Evolutionary conservation across 2,113 vertebrate genomes (phyloP), one percentile per base, ranked within the genome.

Genomic region (Neopipo cinnamomea): DNA sequence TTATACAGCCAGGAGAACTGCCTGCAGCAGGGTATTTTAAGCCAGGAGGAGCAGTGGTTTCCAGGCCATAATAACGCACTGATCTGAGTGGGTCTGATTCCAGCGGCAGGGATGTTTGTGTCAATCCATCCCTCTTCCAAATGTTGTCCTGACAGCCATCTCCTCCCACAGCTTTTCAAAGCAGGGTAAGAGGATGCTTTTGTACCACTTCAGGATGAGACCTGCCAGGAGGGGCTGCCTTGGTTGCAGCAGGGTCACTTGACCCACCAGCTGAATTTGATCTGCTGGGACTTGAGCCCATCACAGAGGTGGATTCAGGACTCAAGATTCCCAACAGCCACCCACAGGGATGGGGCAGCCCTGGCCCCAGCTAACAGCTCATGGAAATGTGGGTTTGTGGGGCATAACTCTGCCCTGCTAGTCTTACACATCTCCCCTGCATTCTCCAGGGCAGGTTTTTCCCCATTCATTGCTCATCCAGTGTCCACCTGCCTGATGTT

Each of bases 161-260:
- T 61, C 55, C 28, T 91, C 53, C 25, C 7, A 3, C 11, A 35
- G 31, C 8, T 47, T 19, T 89, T 44, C 41, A 2, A 2, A n/a
- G 35, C 2, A 0, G 11, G 7, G 7, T 50, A 33, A 83, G 55
- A n/a, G n/a, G 72, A 50, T 42, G 63, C 20, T 62, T 80, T 74
- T 0, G 0, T 53, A 31, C 37, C 2, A 0, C 59, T 59, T 47
- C 18, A 70, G 65, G 46, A 21, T 61, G 74, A 65, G 42, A 33
- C 30, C 47, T 79, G 23, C 42, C 61, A 72, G 42, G 61, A 67
- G 12, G 33, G 25, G 4, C n/a, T 0, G 0, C 63, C 55, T 68
- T 47, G 46, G 24, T 20, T 53, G 37, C 47, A 37, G 14, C 5
- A 52, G 23, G 35, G 18, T 72, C 25, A 21, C 2, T 71, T 71